phyloP scores from a whole-genome alignment of 2,888 invertebrate species.

The Epistrophella euchroma region DNA sequence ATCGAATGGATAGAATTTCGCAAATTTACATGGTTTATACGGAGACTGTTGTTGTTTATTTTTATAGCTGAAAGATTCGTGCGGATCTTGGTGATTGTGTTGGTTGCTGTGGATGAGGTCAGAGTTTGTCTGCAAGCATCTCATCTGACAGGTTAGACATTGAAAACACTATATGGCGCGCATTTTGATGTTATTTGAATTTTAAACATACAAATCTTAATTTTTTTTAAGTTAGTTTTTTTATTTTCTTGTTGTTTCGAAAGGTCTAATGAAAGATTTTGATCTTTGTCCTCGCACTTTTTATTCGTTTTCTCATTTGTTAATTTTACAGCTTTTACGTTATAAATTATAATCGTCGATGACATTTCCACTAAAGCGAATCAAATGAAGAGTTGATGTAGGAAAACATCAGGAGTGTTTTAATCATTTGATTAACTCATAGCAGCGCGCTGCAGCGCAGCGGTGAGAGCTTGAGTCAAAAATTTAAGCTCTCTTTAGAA shows the following conservation, averaged over 20 bases:
- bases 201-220: not conserved
- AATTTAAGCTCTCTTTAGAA: too few species aligned
- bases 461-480: too few species aligned
- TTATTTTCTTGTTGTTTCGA: not conserved
- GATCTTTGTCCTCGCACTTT: constrained; percentile 40
- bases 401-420: too few species aligned
- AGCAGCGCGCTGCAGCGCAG: too few species aligned
- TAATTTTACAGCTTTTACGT: not conserved
- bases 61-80: constrained; percentile 11
- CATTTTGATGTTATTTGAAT: constrained; percentile 27
- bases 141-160: constrained; percentile 51
- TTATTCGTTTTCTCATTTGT: not conserved
- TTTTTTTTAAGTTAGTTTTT: not conserved
- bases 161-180: constrained; percentile 30
- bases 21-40: constrained; percentile 50
- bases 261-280: constrained; percentile 43
- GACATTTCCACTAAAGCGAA: too few species aligned
- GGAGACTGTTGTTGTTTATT: not conserved
- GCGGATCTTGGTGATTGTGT: constrained; percentile 27
- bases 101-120: constrained; percentile 48
- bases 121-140: constrained; percentile 50
- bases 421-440: too few species aligned
- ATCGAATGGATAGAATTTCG: constrained; percentile 64
- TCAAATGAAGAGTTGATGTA: too few species aligned
- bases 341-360: too few species aligned